These are phyloP conservation scores for Andrena hattorfiana DNA, from an alignment of 2,888 invertebrate genomes.

Conservation along the genomic window DNA sequence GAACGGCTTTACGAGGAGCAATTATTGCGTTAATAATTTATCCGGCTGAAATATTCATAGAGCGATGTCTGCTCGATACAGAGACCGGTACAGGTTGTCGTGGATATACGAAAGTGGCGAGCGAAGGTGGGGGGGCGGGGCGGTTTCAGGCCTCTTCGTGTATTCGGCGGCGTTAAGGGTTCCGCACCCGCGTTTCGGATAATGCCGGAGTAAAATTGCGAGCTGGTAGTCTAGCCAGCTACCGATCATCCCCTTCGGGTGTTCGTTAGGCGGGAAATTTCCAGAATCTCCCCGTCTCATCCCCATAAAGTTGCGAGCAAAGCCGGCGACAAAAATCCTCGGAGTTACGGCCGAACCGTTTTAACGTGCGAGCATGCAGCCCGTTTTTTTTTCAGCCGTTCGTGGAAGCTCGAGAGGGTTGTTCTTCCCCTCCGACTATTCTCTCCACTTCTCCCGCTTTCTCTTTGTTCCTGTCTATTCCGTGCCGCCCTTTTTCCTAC, in stretches of 20 bases:
- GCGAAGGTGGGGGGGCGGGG: constrained; percentile 13
- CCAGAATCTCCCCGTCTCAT: constrained; percentile 58
- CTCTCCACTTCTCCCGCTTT: neutral
- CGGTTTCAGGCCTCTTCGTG: neutral
- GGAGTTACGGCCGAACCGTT: constrained; percentile 76
- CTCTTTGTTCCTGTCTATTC: constrained; percentile 47
- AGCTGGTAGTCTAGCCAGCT: constrained; percentile 27
- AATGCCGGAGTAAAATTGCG: constrained; percentile 53
- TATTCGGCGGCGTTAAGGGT: neutral
- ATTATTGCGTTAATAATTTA: constrained; percentile 71
- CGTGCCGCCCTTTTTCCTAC: constrained; percentile 30
- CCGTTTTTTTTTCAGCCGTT: constrained; percentile 72
- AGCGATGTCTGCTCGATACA: constrained; percentile 49
- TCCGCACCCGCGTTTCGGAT: neutral
- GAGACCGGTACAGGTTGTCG: neutral
- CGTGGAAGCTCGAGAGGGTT: constrained; percentile 60
- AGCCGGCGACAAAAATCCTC: constrained; percentile 78
- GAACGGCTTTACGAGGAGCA: constrained; percentile 52
- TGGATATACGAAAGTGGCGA: neutral
- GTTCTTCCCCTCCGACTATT: constrained; percentile 22
- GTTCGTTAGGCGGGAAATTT: constrained; percentile 77
- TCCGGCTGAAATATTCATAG: constrained; percentile 62
- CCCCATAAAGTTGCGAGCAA: constrained; percentile 74
- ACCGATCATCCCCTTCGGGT: constrained; percentile 67
- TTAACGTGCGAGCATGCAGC: constrained; percentile 76